Evolutionary conservation across 35 echinoderm and acorn worm genomes (phyloP), one percentile per base, ranked within the genome.

Genomic region (Holothuria glaberrima): DNA sequence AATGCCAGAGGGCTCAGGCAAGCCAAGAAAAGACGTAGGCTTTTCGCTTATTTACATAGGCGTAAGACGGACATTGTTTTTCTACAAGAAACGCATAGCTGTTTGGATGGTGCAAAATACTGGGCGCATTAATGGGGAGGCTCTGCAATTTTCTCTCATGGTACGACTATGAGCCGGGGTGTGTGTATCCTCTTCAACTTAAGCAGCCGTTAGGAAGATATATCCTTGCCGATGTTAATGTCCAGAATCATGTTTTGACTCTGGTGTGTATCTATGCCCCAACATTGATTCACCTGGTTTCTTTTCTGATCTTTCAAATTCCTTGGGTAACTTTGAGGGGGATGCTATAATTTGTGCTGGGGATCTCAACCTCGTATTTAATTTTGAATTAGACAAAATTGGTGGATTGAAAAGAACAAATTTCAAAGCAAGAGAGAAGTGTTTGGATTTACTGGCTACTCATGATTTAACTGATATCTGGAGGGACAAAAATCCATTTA

Each of bases 71-170:
- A 86, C 63, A 33, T 86, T 16, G 63, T 86, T 62, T 62, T 86
- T 48, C 44, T 81, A 17, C 76, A 81, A 58, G 76, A 81, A 58
- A 48, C 76, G 13, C 76, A 81, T 54, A 81, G 76, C 28, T n/a
- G n/a, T n/a, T n/a, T n/a, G 27, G 21, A 16, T 6, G 2, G 64
- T 86, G 56, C 60, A 7, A 86, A 86, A 3, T 66, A 63, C 30
- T 86, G 82, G 82, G 5, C 4, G 12, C 60, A 86, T 86, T 30
- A 86, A 64, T 86, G 82, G 82, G 82, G 82, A 33, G 58, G 14
- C 9, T 6, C 26, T 4, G 7, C 54, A n/a, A 3, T 81, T 73
- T 81, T 81, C 18, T 48, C 76, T 21, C 45, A 57, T 58, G 76
- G 76, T 20, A 41, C 76, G 12, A 81, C 18, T 54, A 20, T 5